Percentiles rank a stretch among this genome's conserved stretches.
These are phyloP conservation scores for Eriocheir sinensis DNA, from an alignment of 1,140 invertebrate genomes.

Conservation along the genomic window DNA sequence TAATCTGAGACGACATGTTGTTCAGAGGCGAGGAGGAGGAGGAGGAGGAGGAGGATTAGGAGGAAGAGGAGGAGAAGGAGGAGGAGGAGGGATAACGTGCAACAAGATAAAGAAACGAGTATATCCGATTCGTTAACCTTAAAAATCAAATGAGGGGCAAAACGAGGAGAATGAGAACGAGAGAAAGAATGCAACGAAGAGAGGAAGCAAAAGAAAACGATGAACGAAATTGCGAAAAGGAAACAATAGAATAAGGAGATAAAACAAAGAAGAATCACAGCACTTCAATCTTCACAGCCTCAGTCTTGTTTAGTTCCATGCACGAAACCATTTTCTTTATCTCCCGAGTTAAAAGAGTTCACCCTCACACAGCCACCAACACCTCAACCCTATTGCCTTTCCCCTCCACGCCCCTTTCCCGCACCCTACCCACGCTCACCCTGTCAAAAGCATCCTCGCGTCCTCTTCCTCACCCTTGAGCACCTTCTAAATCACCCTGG, in stretches of 20 bases:
- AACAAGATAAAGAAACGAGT: too few relatives aligned
- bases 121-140: not conserved
- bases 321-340: not conserved
- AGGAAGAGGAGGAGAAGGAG: not conserved
- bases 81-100: not conserved
- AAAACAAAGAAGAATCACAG: not conserved
- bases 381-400: too few relatives aligned
- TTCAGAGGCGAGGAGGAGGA: not conserved
- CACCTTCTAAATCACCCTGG: not conserved
- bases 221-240: not conserved
- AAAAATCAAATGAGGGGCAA: not conserved
- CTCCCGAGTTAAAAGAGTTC: too few relatives aligned
- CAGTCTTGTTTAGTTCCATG: not conserved
- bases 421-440: not conserved
- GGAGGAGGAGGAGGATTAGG: constrained; percentile 13
- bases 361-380: too few relatives aligned
- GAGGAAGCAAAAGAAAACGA: not conserved
- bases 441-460: not conserved
- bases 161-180: not conserved
- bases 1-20: not conserved
- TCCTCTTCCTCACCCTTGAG: not conserved
- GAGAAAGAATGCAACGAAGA: not conserved
- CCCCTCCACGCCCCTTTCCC: too few relatives aligned
- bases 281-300: too few relatives aligned
- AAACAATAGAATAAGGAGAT: not conserved